These are phyloP conservation scores for Hypothenemus hampei DNA, from an alignment of 1,140 invertebrate species.

Conservation along the genomic window DNA sequence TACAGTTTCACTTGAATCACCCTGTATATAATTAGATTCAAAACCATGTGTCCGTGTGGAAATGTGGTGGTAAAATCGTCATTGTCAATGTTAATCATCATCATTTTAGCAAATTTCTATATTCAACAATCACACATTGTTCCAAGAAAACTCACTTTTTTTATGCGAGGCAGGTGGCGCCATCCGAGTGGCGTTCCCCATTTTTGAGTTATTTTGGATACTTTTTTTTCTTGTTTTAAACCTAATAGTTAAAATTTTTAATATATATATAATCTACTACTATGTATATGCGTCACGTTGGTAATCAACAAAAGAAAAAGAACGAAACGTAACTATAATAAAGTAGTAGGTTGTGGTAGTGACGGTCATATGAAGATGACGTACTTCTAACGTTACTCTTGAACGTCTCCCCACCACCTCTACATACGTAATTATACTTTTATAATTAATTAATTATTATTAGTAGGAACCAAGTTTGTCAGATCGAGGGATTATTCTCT, in stretches of 20 bases:
- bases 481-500: slow-evolving; percentile 40
- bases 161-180: slow-evolving; percentile 60
- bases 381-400: background rate
- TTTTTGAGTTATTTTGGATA: slow-evolving; percentile 66
- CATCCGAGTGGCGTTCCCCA: slow-evolving; percentile 52
- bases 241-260: slow-evolving; percentile 51
- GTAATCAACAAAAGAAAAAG: slow-evolving; percentile 45
- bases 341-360: too few species aligned
- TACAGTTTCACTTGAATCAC: too few species aligned
- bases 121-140: slow-evolving; percentile 63
- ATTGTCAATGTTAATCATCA: too few species aligned
- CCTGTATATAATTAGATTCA: too few species aligned
- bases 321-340: too few species aligned
- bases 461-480: slow-evolving; percentile 51
- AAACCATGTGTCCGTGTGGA: too few species aligned
- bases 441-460: slow-evolving; percentile 48
- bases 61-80: too few species aligned
- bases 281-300: slow-evolving; percentile 47
- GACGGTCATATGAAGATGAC: background rate
- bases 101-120: slow-evolving; percentile 35
- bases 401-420: background rate
- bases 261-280: slow-evolving; percentile 47
- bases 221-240: too few species aligned
- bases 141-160: slow-evolving; percentile 65
- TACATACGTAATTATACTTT: slow-evolving; percentile 35